A percentile compares a stretch with the other conserved stretches of the same genome.
These are phyloP conservation scores for Calycopis cecrops DNA, from an alignment of 1,140 invertebrate genomes.

Conservation along the genomic window DNA sequence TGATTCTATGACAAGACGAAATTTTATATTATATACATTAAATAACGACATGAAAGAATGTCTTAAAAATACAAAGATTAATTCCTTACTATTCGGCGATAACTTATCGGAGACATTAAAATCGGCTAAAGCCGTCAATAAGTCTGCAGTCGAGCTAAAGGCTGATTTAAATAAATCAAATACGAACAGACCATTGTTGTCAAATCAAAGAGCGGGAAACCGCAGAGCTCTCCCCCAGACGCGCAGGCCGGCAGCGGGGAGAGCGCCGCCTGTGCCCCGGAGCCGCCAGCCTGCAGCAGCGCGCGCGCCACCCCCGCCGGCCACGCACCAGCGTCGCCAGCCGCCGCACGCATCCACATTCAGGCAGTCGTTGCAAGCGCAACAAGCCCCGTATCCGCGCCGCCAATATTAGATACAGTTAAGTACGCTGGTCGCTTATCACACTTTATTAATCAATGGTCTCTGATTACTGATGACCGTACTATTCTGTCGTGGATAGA, in stretches of 20 bases:
- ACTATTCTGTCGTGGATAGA: constrained; percentile 22
- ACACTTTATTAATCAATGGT: constrained; percentile 10
- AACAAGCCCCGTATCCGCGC: constrained; percentile 1
- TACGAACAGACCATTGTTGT: too few species aligned
- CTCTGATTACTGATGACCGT: constrained; percentile 14
- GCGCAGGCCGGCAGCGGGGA: not conserved
- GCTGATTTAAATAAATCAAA: not conserved
- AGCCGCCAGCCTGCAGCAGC: not conserved
- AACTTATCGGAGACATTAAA: constrained; percentile 19
- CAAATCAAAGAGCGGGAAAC: too few species aligned
- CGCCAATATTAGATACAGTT: constrained; percentile 21
- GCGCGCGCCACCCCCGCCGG: not conserved
- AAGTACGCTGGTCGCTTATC: constrained; percentile 16
- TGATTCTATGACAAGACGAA: constrained; percentile 22
- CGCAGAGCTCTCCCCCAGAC: not conserved
- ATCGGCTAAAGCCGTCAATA: not conserved
- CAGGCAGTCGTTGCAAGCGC: not conserved
- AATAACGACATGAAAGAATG: constrained; percentile 30
- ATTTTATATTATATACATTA: constrained; percentile 19
- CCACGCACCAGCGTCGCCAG: not conserved
- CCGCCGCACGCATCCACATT: not conserved
- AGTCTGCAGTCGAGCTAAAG: not conserved
- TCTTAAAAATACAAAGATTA: constrained; percentile 24
- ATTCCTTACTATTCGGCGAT: constrained; percentile 25
- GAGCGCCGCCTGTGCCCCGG: not conserved